Evolutionary conservation across 2,888 invertebrate species (phyloP), one percentile per base, ranked within the genome.

Genomic region (Hartigia nigra): DNA sequence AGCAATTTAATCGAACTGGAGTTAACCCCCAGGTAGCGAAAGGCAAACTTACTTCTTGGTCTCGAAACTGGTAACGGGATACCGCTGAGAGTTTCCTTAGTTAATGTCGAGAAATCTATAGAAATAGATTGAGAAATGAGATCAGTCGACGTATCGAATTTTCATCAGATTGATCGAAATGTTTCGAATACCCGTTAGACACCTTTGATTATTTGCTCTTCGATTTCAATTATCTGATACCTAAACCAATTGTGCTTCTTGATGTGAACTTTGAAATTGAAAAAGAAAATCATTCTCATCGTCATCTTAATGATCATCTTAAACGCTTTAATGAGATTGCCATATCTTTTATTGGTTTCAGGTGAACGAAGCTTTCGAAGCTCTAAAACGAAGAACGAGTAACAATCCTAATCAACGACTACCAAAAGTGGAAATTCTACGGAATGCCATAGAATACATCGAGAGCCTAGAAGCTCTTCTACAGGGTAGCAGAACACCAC

Each of bases 281-380:
- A 39, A 14, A 14, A 1, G 39, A 14, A 23, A 39, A 39, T 55
- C 23, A 23, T 23, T 55, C 23, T 2, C 23, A 23, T 55, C 23
- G 55, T 55, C 55, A 55, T 55, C 23, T 23, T 5, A 34, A 34
- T 34, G 34, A 34, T 34, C 34, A 34, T 34, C 34, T 4, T 3
- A 4, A 34, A 4, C 34, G 4, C 34, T 4, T 34, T 34, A 34
- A 34, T 34, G 34, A 34, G 34, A 34, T 34, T 34, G 4, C 34
- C 34, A 34, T 55, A 55, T 9, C 23, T 55, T 55, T 55, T 23
- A 23, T 55, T 9, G 55, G 9, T 55, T 90, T 3, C 91, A 97
- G 97, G 98, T 98, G 80, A 99, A 99, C 92, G 99, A 99, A 92
- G 99, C 99, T 0, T 99, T 99, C 91, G 99, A 99, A 92, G 95